phyloP scores from a whole-genome alignment of 2,888 invertebrate genomes.

The Campoplex nolae region DNA sequence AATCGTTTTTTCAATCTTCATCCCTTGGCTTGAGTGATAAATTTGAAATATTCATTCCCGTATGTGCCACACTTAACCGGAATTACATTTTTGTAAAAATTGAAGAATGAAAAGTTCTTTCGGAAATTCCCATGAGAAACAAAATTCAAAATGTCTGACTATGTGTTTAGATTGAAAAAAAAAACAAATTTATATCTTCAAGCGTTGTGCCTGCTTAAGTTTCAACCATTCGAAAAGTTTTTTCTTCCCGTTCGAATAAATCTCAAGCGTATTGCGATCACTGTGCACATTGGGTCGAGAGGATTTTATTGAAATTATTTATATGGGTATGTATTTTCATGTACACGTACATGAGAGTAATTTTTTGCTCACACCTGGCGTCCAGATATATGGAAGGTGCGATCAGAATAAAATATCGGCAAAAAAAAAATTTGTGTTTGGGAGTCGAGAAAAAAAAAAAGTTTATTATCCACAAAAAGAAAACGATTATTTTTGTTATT shows the following conservation, averaged over 20 bases:
- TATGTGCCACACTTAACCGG: neutral
- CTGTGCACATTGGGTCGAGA: neutral
- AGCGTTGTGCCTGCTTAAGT: neutral
- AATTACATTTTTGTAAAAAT: neutral
- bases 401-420: conserved; percentile 16
- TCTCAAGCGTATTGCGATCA: neutral
- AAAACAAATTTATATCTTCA: neutral
- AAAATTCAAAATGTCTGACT: neutral
- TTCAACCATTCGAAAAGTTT: conserved; percentile 5
- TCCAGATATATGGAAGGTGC: conserved; percentile 9
- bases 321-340: neutral
- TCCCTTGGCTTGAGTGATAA: neutral
- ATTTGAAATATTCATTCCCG: neutral
- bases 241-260: conserved; percentile 40
- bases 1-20: neutral
- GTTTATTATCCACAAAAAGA: neutral
- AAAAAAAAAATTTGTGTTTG: neutral
- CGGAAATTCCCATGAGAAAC: neutral
- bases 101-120: neutral
- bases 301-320: conserved; percentile 36
- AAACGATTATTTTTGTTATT: neutral
- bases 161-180: neutral
- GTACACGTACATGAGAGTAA: conserved; percentile 9
- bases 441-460: too few relatives aligned
- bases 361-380: conserved; percentile 7